Evolutionary conservation across 2,888 invertebrate species (phyloP).

Genomic region (Anaspis maculata): DNA sequence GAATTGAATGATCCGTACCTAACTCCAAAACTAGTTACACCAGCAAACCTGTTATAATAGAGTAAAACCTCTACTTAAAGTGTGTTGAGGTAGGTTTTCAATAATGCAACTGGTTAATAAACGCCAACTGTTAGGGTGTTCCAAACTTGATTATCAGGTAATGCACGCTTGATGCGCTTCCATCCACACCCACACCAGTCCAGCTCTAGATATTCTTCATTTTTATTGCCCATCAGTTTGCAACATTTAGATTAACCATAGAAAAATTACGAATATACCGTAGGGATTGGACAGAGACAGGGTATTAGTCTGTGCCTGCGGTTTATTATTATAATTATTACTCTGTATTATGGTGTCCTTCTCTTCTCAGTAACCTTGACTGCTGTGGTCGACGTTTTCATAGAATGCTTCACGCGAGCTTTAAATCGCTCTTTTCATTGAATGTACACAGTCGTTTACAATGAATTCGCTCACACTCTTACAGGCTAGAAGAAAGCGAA

Average conservation of each 20-base stretch:
- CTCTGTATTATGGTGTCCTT: slow-evolving; percentile 17
- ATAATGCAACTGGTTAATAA: slow-evolving; percentile 29
- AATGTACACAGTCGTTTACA: no score
- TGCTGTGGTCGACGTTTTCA: slow-evolving; percentile 18
- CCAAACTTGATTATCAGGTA: slow-evolving; percentile 34
- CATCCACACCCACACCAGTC: slow-evolving; percentile 27
- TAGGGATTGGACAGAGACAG: no score
- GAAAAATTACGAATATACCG: slow-evolving; percentile 10
- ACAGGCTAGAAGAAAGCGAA: no score
- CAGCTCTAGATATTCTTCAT: slow-evolving; percentile 20
- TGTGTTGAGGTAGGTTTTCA: slow-evolving; percentile 34
- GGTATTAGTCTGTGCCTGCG: no score
- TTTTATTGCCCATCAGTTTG: slow-evolving; percentile 6
- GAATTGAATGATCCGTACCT: slow-evolving; percentile 32
- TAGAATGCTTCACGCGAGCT: slow-evolving; percentile 13
- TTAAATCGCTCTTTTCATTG: slow-evolving; percentile 5
- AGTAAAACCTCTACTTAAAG: slow-evolving; percentile 32
- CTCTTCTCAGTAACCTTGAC: slow-evolving; percentile 19
- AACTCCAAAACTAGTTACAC: slow-evolving; percentile 33
- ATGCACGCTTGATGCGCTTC: slow-evolving; percentile 23
- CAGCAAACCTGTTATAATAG: slow-evolving; percentile 33
- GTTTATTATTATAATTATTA: slow-evolving; percentile 14
- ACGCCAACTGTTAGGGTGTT: slow-evolving; percentile 25
- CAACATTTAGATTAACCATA: not conserved
- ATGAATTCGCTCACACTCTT: no score